These are phyloP conservation scores for Fringilla coelebs DNA, from an alignment of 2,797 vertebrate species.

Conservation along the genomic window DNA sequence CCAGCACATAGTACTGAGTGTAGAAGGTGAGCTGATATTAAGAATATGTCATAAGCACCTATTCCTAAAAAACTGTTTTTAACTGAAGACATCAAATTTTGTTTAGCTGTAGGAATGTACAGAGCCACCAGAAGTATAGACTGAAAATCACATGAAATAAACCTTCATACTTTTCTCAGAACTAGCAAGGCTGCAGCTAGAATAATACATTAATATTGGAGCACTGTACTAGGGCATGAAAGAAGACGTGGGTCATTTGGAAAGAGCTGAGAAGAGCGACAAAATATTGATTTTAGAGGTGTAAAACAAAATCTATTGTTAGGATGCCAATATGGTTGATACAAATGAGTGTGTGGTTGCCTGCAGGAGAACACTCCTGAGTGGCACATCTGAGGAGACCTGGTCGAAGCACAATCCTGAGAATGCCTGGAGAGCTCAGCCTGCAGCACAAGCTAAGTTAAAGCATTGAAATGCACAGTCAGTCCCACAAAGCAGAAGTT, in stretches of 20 bases:
- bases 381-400: neutral
- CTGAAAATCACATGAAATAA: neutral
- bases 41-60: neutral
- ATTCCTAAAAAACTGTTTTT: neutral
- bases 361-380: neutral
- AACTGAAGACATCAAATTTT: neutral
- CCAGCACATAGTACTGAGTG: neutral
- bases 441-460: neutral
- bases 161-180: neutral
- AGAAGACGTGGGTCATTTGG: neutral
- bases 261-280: neutral
- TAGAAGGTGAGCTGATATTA: neutral
- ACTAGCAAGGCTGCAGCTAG: neutral
- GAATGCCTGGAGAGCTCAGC: neutral
- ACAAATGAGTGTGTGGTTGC: neutral
- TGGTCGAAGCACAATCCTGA: neutral
- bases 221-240: neutral
- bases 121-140: neutral
- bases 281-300: neutral
- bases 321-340: neutral
- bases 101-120: neutral
- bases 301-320: neutral
- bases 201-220: neutral
- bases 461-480: neutral
- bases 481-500: neutral